Evolutionary conservation across 2,113 vertebrate genomes (phyloP).

Genomic region (Ageneiosus marmoratus): DNA sequence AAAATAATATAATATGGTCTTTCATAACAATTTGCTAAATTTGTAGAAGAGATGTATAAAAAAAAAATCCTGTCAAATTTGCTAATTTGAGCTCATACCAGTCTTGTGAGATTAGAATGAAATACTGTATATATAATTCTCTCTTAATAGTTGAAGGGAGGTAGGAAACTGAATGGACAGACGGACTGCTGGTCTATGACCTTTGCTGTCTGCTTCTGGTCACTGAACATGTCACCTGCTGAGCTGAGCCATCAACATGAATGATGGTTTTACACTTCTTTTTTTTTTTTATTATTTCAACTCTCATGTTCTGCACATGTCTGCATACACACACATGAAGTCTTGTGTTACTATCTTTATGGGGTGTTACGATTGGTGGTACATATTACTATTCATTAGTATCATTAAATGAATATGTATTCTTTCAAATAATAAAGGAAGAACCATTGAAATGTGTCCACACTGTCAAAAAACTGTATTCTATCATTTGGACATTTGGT

Average conservation of each 20-base stretch:
- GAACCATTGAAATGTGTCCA: not conserved
- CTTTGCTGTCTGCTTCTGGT: slow-evolving; percentile 68
- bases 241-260: slow-evolving; percentile 63
- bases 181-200: slow-evolving; percentile 57
- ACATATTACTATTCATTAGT: not conserved
- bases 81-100: not conserved
- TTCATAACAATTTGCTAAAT: not conserved
- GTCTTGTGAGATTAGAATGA: not conserved
- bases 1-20: not conserved
- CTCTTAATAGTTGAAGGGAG: not conserved
- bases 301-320: not conserved
- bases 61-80: not conserved
- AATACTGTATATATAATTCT: not conserved
- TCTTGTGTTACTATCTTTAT: not conserved
- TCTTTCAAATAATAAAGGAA: not conserved
- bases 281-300: not conserved
- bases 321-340: not conserved
- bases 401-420: not conserved
- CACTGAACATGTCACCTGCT: slow-evolving; percentile 61
- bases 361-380: not conserved
- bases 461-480: not conserved
- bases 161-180: slow-evolving; percentile 10
- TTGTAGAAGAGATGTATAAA: not conserved
- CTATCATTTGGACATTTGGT: not conserved
- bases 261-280: slow-evolving; percentile 55